phyloP scores from a whole-genome alignment of 2,888 invertebrate species.

The Mamestra brassicae region DNA sequence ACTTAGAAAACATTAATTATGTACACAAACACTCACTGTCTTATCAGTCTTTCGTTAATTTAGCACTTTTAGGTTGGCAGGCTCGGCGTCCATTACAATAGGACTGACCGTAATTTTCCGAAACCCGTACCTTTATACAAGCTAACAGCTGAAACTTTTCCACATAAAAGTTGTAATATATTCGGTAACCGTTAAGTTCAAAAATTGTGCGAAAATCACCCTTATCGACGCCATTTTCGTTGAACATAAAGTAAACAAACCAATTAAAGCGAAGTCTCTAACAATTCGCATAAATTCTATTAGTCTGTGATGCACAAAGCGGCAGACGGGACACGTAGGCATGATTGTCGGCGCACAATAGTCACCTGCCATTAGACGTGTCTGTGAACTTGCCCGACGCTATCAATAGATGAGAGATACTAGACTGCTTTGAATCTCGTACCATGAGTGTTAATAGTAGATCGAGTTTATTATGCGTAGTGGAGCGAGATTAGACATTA shows the following conservation, averaged over 20 bases:
- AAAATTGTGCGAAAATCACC: slow-evolving; percentile 2
- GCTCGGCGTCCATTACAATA: too few species aligned
- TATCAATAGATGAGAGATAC: slow-evolving; percentile 53
- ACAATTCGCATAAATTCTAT: slow-evolving; percentile 62
- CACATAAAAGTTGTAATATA: slow-evolving; percentile 17
- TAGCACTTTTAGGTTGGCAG: too few species aligned
- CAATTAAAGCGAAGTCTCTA: slow-evolving; percentile 49
- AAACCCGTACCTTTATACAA: slow-evolving; percentile 6
- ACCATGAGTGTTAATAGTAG: slow-evolving; percentile 31
- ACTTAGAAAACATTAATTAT: too few species aligned
- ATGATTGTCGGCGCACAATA: slow-evolving; percentile 63
- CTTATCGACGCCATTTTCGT: slow-evolving; percentile 12
- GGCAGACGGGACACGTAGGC: slow-evolving; percentile 58
- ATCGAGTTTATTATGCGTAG: slow-evolving; percentile 32
- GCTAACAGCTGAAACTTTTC: slow-evolving; percentile 22
- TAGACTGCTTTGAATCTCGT: slow-evolving; percentile 29
- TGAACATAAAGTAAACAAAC: slow-evolving; percentile 46
- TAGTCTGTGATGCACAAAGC: slow-evolving; percentile 60
- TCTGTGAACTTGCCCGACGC: slow-evolving; percentile 69
- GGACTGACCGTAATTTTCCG: slow-evolving; percentile 23
- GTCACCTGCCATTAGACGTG: slow-evolving; percentile 62
- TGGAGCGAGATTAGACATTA: slow-evolving; percentile 5
- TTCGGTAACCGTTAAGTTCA: background rate
- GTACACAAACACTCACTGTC: too few species aligned
- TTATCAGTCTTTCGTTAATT: too few species aligned